Percentiles rank a stretch among this genome's conserved stretches.
Conservation (phyloP, 2,888 invertebrate genomes). For the Drosophila suboccidentalis region DNA sequence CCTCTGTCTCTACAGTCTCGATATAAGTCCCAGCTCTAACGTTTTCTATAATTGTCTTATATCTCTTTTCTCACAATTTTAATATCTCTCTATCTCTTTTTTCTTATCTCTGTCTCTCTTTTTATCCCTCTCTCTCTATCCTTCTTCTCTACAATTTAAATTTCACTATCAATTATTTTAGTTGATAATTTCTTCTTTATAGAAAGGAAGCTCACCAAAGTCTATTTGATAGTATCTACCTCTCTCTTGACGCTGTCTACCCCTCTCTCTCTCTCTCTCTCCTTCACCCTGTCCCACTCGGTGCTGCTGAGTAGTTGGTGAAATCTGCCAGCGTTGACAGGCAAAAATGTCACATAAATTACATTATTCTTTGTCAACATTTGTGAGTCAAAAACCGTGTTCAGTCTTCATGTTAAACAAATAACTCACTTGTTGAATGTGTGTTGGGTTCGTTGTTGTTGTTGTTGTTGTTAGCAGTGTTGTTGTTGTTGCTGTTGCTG, state of each 20-base stretch:
- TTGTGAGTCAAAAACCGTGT: slow-evolving; percentile 81
- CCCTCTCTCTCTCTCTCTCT: not conserved
- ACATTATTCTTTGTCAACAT: slow-evolving; percentile 82
- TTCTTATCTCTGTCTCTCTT: not conserved
- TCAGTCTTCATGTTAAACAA: slow-evolving; percentile 80
- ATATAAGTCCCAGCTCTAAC: too few relatives aligned
- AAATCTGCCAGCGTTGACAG: slow-evolving; percentile 44
- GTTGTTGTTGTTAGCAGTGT: slow-evolving; percentile 6
- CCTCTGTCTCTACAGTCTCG: not conserved
- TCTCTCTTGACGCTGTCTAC: not conserved
- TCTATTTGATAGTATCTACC: not conserved
- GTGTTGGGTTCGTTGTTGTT: not conserved
- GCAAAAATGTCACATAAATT: slow-evolving; percentile 70
- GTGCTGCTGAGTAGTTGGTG: slow-evolving; percentile 26
- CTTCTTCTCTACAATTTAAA: not conserved
- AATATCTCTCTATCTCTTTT: not conserved
- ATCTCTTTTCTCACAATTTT: too few relatives aligned
- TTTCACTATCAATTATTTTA: not conserved
- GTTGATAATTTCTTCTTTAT: not conserved
- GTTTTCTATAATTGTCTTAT: too few relatives aligned
- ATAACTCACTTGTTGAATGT: slow-evolving; percentile 71
- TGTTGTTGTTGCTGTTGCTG: slow-evolving; percentile 14
- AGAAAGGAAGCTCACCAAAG: too few relatives aligned
- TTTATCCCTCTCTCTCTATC: not conserved
- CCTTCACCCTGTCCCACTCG: not conserved